Evolutionary conservation across 2,113 vertebrate species (phyloP).

Genomic region (Sceloporus tristichus): DNA sequence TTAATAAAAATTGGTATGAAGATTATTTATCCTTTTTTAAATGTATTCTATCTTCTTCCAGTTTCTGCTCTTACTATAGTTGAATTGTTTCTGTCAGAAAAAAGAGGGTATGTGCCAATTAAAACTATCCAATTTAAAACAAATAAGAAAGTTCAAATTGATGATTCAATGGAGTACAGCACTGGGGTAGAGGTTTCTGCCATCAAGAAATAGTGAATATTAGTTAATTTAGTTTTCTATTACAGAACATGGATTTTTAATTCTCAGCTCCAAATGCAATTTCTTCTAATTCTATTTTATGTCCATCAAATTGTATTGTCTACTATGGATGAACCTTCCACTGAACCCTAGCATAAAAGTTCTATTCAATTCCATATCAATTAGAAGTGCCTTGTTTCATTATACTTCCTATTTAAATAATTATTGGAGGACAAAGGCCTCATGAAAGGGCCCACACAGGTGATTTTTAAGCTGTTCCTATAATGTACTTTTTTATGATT

Average conservation of each 20-base stretch:
- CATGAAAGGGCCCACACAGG: not conserved
- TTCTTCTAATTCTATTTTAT: constrained; percentile 30
- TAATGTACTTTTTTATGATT: constrained; percentile 37
- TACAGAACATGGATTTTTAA: constrained; percentile 3
- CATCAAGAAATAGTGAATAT: constrained; percentile 23
- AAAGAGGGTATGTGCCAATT: constrained; percentile 4
- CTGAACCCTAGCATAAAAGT: constrained; percentile 16
- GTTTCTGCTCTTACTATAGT: not conserved
- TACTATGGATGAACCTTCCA: constrained; percentile 50
- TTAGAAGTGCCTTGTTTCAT: constrained; percentile 40
- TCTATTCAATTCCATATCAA: constrained; percentile 38
- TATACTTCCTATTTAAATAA: constrained; percentile 50
- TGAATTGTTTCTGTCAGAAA: constrained; percentile 5
- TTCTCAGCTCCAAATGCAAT: constrained; percentile 17
- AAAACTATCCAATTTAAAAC: constrained; percentile 30
- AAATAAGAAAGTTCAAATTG: constrained; percentile 38
- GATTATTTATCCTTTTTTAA: not conserved
- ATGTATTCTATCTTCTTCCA: not conserved
- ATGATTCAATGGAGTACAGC: constrained; percentile 15
- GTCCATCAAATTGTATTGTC: constrained; percentile 7
- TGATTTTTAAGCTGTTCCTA: constrained; percentile 42
- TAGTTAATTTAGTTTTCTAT: constrained; percentile 13
- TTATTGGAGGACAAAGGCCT: constrained; percentile 36
- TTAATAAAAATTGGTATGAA: not conserved
- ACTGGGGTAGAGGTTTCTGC: constrained; percentile 1